Percentiles rank a stretch among this genome's conserved stretches.
Evolutionary conservation across 2,113 vertebrate genomes (phyloP).

Genomic region (Lepus europaeus): DNA sequence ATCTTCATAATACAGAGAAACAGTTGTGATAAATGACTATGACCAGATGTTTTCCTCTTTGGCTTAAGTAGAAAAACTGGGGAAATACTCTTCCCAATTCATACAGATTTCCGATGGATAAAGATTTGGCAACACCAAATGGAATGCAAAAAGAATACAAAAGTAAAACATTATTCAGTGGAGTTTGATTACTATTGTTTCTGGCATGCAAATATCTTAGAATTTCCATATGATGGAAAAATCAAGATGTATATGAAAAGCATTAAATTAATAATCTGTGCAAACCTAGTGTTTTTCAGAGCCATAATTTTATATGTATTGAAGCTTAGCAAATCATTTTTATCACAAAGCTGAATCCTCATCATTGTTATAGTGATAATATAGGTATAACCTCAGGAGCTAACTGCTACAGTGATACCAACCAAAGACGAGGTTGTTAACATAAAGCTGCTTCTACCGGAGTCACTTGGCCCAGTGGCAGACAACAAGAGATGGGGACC

Average conservation of each 20-base stretch:
- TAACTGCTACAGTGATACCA: background rate
- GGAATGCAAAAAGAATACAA: background rate
- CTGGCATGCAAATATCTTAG: background rate
- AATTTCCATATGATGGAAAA: slow-evolving; percentile 45
- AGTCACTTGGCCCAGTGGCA: background rate
- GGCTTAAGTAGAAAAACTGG: slow-evolving; percentile 48
- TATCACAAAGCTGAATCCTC: background rate
- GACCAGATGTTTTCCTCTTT: slow-evolving; percentile 64
- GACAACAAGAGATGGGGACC: background rate
- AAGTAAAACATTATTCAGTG: background rate
- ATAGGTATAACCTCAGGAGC: background rate
- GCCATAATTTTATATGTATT: background rate
- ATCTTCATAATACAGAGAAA: slow-evolving; percentile 35
- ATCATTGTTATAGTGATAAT: no score
- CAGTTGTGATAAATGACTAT: slow-evolving; percentile 51
- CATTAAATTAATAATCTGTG: background rate
- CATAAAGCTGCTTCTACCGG: background rate
- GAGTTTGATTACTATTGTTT: slow-evolving; percentile 17
- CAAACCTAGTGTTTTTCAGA: background rate
- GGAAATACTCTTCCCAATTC: background rate
- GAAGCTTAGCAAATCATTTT: background rate
- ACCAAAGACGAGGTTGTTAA: background rate
- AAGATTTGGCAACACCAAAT: background rate
- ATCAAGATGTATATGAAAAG: slow-evolving; percentile 8
- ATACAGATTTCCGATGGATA: slow-evolving; percentile 35